Percentiles rank a stretch among this genome's conserved stretches.
These are phyloP conservation scores for Bos javanicus DNA, from an alignment of 2,113 vertebrate species.

Conservation along the genomic window DNA sequence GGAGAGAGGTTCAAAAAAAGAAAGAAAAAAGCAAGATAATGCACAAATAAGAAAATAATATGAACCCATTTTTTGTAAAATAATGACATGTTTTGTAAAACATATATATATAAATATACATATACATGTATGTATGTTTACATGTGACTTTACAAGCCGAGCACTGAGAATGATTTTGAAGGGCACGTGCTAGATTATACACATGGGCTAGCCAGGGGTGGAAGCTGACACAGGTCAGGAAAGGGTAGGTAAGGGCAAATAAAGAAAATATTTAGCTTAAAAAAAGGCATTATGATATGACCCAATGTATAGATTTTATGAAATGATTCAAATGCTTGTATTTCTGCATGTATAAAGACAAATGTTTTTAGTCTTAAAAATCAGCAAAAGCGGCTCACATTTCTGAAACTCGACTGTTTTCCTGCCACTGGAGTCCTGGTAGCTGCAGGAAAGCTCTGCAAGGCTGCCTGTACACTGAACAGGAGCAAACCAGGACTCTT, in stretches of 20 bases:
- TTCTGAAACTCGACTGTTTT: background rate
- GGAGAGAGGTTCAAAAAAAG: background rate
- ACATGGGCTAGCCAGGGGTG: background rate
- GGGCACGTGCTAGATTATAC: background rate
- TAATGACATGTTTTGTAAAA: background rate
- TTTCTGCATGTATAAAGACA: background rate
- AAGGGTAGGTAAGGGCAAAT: background rate
- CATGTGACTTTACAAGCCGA: background rate
- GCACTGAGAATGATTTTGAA: background rate
- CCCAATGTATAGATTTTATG: background rate
- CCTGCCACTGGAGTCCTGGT: background rate
- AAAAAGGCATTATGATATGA: background rate
- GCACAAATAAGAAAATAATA: background rate
- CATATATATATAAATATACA: background rate
- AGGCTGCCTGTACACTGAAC: background rate
- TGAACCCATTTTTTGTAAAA: background rate
- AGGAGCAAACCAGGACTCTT: background rate
- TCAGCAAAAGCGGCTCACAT: background rate
- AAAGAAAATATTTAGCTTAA: background rate
- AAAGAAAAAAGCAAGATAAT: background rate
- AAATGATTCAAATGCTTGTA: background rate
- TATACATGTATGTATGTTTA: background rate
- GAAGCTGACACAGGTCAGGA: background rate
- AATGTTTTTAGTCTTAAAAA: background rate
- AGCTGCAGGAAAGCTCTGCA: background rate